Percentiles rank a stretch among this genome's conserved stretches.
Evolutionary conservation across 2,113 vertebrate species (phyloP).

Genomic region (Brachyistius frenatus): DNA sequence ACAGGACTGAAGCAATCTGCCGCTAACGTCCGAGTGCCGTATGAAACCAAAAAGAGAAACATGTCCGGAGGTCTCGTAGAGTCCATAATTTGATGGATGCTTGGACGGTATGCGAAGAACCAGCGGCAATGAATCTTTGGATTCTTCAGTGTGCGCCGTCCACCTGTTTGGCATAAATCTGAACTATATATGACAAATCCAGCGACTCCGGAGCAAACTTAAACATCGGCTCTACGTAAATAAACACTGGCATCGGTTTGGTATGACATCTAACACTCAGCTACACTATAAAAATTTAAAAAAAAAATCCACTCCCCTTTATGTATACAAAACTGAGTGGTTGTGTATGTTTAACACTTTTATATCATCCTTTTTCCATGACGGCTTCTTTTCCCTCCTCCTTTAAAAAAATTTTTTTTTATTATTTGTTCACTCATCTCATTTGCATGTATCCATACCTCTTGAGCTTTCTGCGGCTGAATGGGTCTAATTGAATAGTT

Average conservation of each 20-base stretch:
- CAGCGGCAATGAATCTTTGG: no score
- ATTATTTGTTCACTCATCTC: slow-evolving; percentile 55
- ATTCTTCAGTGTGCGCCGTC: neutral
- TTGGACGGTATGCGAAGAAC: no score
- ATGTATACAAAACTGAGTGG: neutral
- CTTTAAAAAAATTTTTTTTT: slow-evolving; percentile 13
- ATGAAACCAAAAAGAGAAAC: no score
- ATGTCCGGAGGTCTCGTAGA: no score
- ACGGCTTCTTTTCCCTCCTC: neutral
- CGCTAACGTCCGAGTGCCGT: no score
- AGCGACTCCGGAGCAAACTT: neutral
- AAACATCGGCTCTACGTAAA: neutral
- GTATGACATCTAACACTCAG: neutral
- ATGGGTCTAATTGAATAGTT: slow-evolving; percentile 75
- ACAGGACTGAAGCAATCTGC: no score
- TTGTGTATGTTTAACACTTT: neutral
- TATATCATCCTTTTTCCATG: neutral
- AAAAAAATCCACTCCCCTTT: neutral
- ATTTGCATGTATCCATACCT: slow-evolving; percentile 76
- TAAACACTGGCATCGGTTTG: neutral
- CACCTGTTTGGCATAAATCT: slow-evolving; percentile 11
- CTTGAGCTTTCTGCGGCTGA: slow-evolving; percentile 58
- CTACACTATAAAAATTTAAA: no score
- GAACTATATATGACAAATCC: neutral
- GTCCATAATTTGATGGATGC: no score